Evolutionary conservation across 1,140 invertebrate genomes (phyloP).

Genomic region (Drosophila watanabei): DNA sequence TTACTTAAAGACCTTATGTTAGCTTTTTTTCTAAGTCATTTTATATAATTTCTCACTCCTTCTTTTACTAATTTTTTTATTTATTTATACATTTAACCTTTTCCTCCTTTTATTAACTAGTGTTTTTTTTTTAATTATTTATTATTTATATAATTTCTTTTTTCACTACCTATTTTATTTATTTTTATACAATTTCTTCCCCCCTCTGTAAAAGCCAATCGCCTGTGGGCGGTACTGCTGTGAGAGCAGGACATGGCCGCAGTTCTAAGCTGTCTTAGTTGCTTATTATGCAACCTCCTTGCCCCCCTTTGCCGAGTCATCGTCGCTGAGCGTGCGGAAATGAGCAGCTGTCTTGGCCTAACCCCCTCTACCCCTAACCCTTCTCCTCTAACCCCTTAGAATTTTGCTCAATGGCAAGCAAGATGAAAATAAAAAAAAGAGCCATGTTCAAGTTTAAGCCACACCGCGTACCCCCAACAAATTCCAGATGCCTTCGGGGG

Average conservation of each 20-base stretch:
- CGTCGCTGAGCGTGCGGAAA: slow-evolving; percentile 75
- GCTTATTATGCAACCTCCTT: slow-evolving; percentile 71
- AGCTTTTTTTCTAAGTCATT: too few species aligned
- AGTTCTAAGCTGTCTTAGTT: slow-evolving; percentile 81
- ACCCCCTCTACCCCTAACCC: background rate
- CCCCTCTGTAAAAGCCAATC: slow-evolving; percentile 3
- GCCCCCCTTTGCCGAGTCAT: slow-evolving; percentile 62
- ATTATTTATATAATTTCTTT: background rate
- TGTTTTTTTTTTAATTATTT: background rate
- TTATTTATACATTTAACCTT: background rate
- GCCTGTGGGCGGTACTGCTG: background rate
- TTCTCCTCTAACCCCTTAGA: background rate
- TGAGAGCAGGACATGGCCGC: slow-evolving; percentile 58
- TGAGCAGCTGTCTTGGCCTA: slow-evolving; percentile 76
- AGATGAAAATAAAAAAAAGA: slow-evolving; percentile 3
- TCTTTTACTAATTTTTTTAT: background rate
- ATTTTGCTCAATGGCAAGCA: slow-evolving; percentile 32
- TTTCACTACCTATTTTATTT: background rate
- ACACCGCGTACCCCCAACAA: slow-evolving; percentile 9
- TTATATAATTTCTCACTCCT: background rate
- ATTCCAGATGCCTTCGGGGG: slow-evolving; percentile 58
- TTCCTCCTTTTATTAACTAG: background rate
- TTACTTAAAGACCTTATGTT: too few species aligned
- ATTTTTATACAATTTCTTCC: slow-evolving; percentile 3
- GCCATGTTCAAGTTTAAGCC: slow-evolving; percentile 66